phyloP scores from a whole-genome alignment of 2,113 vertebrate species.

The Anseranas semipalmata region DNA sequence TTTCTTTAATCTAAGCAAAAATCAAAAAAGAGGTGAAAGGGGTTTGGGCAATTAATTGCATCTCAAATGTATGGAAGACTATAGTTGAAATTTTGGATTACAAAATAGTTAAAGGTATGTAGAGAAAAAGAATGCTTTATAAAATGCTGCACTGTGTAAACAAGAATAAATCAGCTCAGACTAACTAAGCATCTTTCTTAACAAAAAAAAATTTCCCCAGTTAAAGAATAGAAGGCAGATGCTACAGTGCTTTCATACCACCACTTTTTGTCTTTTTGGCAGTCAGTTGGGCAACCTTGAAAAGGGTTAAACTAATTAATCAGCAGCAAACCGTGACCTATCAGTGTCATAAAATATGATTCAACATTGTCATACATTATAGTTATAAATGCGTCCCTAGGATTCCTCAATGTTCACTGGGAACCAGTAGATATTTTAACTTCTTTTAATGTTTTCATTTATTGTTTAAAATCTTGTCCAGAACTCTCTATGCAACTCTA shows the following conservation, averaged over 20 bases:
- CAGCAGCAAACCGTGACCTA: background rate
- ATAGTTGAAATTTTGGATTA: background rate
- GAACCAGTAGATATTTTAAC: background rate
- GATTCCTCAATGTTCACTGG: background rate
- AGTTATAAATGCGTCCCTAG: background rate
- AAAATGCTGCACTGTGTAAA: background rate
- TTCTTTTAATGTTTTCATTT: background rate
- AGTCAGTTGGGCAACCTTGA: background rate
- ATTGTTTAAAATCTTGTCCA: background rate
- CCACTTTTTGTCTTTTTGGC: background rate
- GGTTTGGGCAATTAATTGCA: background rate
- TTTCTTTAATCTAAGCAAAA: background rate
- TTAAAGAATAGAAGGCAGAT: background rate
- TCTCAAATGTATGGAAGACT: background rate
- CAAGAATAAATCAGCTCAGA: background rate
- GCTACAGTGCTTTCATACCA: background rate
- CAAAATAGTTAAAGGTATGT: background rate
- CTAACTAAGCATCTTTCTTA: background rate
- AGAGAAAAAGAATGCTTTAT: background rate
- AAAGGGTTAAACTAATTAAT: background rate
- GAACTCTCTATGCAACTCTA: background rate
- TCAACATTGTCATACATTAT: accelerated
- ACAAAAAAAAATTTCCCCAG: background rate
- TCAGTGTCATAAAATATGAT: background rate
- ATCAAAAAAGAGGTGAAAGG: background rate